These are phyloP conservation scores for Dysmachus trigonus DNA, from an alignment of 2,888 invertebrate genomes.

Conservation along the genomic window DNA sequence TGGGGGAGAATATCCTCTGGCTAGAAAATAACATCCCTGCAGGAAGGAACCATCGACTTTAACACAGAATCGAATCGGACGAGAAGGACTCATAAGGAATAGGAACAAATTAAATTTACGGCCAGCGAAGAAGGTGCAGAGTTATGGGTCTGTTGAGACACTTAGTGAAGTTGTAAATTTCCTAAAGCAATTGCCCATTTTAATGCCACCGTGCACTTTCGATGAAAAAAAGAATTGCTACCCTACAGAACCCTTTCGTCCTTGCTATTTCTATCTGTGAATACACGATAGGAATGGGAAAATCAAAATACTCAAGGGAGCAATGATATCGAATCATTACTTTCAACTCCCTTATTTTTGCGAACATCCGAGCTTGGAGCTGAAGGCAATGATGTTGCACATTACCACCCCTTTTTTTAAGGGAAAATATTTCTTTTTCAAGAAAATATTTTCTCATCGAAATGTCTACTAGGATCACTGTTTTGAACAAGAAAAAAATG, in stretches of 20 bases:
- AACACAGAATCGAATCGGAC: not conserved
- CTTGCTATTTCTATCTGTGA: too few relatives aligned
- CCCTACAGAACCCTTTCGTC: not conserved
- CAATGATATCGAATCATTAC: not conserved
- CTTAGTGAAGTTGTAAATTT: not conserved
- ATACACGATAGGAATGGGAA: too few relatives aligned
- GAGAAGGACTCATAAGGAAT: not conserved
- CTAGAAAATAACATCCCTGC: constrained; percentile 9
- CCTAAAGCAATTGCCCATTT: not conserved
- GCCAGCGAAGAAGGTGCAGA: not conserved
- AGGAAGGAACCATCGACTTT: not conserved
- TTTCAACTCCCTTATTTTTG: not conserved
- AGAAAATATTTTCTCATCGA: not conserved
- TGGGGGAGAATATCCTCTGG: not conserved
- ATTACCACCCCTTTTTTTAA: not conserved
- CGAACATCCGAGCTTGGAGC: not conserved
- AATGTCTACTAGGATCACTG: not conserved
- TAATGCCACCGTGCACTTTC: not conserved
- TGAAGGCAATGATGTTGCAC: not conserved
- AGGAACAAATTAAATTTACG: not conserved
- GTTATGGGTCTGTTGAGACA: not conserved
- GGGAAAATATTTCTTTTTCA: not conserved
- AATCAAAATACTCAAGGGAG: not conserved
- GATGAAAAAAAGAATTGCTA: not conserved
- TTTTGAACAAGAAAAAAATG: too few relatives aligned